phyloP scores from a whole-genome alignment of 1,140 invertebrate species.

The Drosophila novamexicana region DNA sequence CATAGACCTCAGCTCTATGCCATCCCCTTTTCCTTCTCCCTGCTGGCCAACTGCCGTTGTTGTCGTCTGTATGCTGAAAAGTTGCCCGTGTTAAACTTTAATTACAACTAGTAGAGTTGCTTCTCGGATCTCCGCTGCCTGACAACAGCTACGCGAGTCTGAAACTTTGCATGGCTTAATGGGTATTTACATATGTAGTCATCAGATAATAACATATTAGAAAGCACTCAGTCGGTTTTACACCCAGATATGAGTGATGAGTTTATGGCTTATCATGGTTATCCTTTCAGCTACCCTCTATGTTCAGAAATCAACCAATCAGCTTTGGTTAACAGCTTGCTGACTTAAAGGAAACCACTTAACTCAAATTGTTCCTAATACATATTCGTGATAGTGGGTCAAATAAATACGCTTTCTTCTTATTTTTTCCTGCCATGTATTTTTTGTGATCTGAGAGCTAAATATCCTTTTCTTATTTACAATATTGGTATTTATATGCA shows the following conservation, averaged over 20 bases:
- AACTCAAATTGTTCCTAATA: not conserved
- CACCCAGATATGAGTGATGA: constrained; percentile 6
- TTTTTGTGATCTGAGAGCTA: too few species aligned
- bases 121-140: constrained; percentile 8
- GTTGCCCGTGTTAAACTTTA: constrained; percentile 77
- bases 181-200: constrained; percentile 79
- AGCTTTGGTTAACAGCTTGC: not conserved
- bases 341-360: not conserved
- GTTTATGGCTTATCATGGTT: constrained; percentile 12
- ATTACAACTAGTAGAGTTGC: constrained; percentile 56
- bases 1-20: constrained; percentile 47
- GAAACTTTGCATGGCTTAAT: constrained; percentile 37
- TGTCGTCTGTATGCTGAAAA: constrained; percentile 64
- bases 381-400: too few species aligned
- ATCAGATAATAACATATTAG: constrained; percentile 78
- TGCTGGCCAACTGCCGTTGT: not conserved
- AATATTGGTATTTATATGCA: too few species aligned
- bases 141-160: constrained; percentile 39
- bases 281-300: not conserved
- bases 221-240: constrained; percentile 23
- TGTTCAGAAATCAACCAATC: not conserved
- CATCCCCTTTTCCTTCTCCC: not conserved
- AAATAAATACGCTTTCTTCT: too few species aligned
- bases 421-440: too few species aligned
- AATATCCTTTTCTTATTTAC: too few species aligned